Percentiles rank a stretch among this genome's conserved stretches.
These are phyloP conservation scores for Agrotis ipsilon DNA, from an alignment of 2,888 invertebrate genomes.

Conservation along the genomic window DNA sequence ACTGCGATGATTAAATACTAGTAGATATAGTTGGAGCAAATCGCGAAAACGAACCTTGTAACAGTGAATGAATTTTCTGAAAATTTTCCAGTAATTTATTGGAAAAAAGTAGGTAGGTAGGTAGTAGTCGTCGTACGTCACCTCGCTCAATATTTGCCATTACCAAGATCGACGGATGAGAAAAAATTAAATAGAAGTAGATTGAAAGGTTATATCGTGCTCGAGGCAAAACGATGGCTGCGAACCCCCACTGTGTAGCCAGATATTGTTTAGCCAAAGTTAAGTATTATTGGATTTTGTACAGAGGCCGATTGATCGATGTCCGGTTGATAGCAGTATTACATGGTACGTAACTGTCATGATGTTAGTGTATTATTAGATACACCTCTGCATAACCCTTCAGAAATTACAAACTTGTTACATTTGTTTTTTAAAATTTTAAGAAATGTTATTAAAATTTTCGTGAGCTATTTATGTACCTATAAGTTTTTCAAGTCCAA, in stretches of 20 bases:
- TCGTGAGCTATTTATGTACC: too few species aligned
- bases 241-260: not conserved
- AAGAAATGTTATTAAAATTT: too few species aligned
- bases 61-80: not conserved
- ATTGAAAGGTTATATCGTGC: conserved; percentile 14
- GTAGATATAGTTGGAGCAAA: not conserved
- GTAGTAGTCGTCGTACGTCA: too few species aligned
- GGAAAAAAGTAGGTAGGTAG: conserved; percentile 2
- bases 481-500: too few species aligned
- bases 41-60: not conserved
- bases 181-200: conserved; percentile 16
- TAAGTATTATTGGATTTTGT: too few species aligned
- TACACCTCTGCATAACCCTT: not conserved
- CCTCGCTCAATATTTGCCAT: conserved; percentile 29
- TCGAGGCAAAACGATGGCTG: not conserved
- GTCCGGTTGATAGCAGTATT: too few species aligned
- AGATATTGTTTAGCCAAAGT: not conserved
- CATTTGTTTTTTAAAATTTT: too few species aligned
- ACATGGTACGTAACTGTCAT: not conserved
- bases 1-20: not conserved
- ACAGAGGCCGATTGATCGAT: too few species aligned
- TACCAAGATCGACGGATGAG: not conserved
- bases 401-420: too few species aligned
- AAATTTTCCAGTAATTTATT: conserved; percentile 4
- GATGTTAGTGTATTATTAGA: not conserved